Evolutionary conservation across 1,140 invertebrate genomes (phyloP), one percentile per base, ranked within the genome.

Genomic region (Nephila pilipes): DNA sequence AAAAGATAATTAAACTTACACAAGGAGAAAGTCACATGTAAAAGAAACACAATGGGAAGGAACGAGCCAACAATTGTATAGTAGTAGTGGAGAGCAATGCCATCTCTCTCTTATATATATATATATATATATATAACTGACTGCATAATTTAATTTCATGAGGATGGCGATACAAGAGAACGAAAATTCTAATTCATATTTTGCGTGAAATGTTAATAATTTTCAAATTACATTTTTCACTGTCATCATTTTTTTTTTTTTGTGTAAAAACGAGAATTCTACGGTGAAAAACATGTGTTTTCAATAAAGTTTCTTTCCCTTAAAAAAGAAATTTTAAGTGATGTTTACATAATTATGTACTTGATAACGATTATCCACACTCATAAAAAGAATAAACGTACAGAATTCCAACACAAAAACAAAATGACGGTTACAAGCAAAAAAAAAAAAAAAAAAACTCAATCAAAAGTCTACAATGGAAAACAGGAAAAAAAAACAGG

Each of bases 361-460:
- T 54, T 54, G 38, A 81, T 81, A 81, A 81, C 46, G 80, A 55
- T 81, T 18, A 18, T 14, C 20, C 38, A 54, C 18, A 80, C 5
- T 2, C 36, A 32, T 12, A 36, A 80, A 46, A 20, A 22, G 22
- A 38, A 1, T 4, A 18, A 38, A 25, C 25, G 38, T 25, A 81
- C 54, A 54, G 29, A 81, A 81, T 54, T 81, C 32, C 29, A 32
- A 54, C n/a, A 81, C 10, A n/a, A 81, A 81, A 81, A 54, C 0
- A 85, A 60, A 85, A 60, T 85, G 25, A 18, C 2, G 16, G 58
- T n/a, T n/a, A n/a, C n/a, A 85, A 85, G 16, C 55, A 8, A 75
- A 36, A 85, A 4, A 20, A 85, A 29, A 57, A 85, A 85, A 38
- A 85, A 85, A 32, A 46, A 25, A 85, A 3, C 25, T 85, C 25